Evolutionary conservation across 2,888 invertebrate genomes (phyloP).

Genomic region (Octonoba sinensis): DNA sequence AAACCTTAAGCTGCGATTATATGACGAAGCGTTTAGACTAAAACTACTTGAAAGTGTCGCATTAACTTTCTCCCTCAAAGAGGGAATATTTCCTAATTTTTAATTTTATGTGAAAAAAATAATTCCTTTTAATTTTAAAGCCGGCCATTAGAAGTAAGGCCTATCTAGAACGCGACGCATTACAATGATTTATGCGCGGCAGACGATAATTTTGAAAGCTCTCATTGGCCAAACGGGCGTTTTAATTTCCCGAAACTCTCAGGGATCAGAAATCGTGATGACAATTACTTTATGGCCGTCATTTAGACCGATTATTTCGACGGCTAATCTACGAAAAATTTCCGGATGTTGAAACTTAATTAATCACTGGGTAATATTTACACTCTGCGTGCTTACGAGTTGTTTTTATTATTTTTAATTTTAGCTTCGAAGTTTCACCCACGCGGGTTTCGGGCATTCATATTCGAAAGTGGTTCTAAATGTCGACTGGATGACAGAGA

Average conservation of each 20-base stretch:
- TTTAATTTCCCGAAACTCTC: background rate
- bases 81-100: constrained; percentile 20
- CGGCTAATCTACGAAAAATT: too few relatives aligned
- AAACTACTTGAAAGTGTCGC: constrained; percentile 26
- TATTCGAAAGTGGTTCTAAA: too few relatives aligned
- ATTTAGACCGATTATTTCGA: background rate
- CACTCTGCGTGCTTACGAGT: too few relatives aligned
- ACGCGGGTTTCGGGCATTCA: too few relatives aligned
- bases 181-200: constrained; percentile 35
- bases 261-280: background rate
- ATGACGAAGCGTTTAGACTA: constrained; percentile 25
- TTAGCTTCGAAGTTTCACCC: too few relatives aligned
- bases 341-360: too few relatives aligned
- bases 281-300: constrained; percentile 33
- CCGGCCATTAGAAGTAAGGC: background rate
- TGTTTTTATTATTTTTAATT: too few relatives aligned
- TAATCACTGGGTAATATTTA: too few relatives aligned
- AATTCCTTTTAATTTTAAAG: constrained; percentile 26
- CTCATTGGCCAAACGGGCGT: background rate
- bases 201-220: constrained; percentile 15
- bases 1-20: constrained; percentile 27
- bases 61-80: constrained; percentile 26
- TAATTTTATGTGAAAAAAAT: constrained; percentile 24
- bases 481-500: too few relatives aligned
- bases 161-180: constrained; percentile 18